phyloP scores from a whole-genome alignment of 2,113 vertebrate genomes.

The Pholis gunnellus region DNA sequence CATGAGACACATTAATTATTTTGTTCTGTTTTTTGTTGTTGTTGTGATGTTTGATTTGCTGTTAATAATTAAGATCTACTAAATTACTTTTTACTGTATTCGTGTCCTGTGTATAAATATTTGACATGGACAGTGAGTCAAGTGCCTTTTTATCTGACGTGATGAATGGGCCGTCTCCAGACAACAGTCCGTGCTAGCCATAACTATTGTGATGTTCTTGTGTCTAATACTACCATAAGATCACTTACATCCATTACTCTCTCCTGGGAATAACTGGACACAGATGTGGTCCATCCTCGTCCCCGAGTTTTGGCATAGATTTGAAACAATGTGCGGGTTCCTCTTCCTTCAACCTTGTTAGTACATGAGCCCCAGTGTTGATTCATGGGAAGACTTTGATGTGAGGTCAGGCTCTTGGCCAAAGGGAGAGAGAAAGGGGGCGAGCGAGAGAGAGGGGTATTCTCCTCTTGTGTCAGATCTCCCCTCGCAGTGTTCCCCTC shows the following conservation, averaged over 20 bases:
- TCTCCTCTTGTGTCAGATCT: slow-evolving; percentile 66
- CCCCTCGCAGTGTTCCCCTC: slow-evolving; percentile 74
- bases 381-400: slow-evolving; percentile 78
- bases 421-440: slow-evolving; percentile 38
- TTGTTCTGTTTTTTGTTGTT: slow-evolving; percentile 24
- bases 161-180: slow-evolving; percentile 21
- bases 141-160: slow-evolving; percentile 17
- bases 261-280: slow-evolving; percentile 48
- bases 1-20: slow-evolving; percentile 33
- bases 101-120: not conserved
- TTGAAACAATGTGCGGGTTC: slow-evolving; percentile 56
- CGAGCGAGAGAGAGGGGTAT: slow-evolving; percentile 25
- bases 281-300: slow-evolving; percentile 53
- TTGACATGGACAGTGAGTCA: slow-evolving; percentile 11
- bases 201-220: slow-evolving; percentile 24
- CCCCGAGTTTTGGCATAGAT: slow-evolving; percentile 30
- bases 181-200: slow-evolving; percentile 1
- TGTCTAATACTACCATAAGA: slow-evolving; percentile 16
- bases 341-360: slow-evolving; percentile 51
- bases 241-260: slow-evolving; percentile 23
- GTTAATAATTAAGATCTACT: slow-evolving; percentile 19
- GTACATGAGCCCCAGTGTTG: slow-evolving; percentile 45
- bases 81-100: slow-evolving; percentile 1
- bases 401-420: slow-evolving; percentile 68
- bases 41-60: slow-evolving; percentile 16